A percentile compares a stretch with the other conserved stretches of the same genome.
phyloP scores from a whole-genome alignment of 2,888 invertebrate species.

The Muschampia plurimacula region DNA sequence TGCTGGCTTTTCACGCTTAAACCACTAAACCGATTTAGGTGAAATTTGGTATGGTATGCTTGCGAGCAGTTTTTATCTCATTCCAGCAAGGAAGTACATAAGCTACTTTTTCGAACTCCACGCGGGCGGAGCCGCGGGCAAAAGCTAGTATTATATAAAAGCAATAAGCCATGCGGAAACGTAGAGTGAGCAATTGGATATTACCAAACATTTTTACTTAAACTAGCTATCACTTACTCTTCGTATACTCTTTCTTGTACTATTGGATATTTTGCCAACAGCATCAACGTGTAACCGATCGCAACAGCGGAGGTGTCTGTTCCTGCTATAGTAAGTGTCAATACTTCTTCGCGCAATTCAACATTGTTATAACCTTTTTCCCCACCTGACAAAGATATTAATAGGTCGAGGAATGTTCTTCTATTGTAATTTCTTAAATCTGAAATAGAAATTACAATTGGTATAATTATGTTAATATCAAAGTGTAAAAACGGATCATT shows the following conservation, averaged over 20 bases:
- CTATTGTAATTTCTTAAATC: slow-evolving; percentile 65
- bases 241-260: slow-evolving; percentile 71
- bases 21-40: no score
- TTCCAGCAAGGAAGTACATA: no score
- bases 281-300: slow-evolving; percentile 68
- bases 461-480: neutral
- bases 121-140: no score
- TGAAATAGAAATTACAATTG: slow-evolving; percentile 45
- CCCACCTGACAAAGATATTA: slow-evolving; percentile 79
- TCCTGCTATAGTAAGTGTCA: slow-evolving; percentile 85
- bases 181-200: no score
- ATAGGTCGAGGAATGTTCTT: slow-evolving; percentile 83
- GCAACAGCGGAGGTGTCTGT: slow-evolving; percentile 80
- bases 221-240: slow-evolving; percentile 62
- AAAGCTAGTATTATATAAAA: neutral
- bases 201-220: neutral
- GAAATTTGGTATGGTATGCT: no score
- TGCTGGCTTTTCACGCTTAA: no score
- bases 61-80: no score
- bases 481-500: neutral
- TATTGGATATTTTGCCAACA: slow-evolving; percentile 74
- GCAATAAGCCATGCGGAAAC: no score
- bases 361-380: slow-evolving; percentile 77
- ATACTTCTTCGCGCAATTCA: slow-evolving; percentile 84
- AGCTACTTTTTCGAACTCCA: no score